phyloP scores from a whole-genome alignment of 2,113 vertebrate species.

The Sorex araneus region DNA sequence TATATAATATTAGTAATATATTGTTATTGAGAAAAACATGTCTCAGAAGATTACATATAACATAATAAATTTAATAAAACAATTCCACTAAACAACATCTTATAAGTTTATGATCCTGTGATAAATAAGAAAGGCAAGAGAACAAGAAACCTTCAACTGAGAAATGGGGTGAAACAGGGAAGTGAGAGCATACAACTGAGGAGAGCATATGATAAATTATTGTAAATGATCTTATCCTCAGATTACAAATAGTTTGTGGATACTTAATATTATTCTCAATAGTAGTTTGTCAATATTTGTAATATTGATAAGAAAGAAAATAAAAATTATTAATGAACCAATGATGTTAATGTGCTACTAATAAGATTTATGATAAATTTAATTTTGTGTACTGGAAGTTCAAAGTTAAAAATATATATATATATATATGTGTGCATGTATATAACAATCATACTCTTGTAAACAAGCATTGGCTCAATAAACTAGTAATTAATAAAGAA shows the following conservation, averaged over 20 bases:
- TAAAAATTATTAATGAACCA: neutral
- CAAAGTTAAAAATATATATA: neutral
- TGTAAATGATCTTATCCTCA: neutral
- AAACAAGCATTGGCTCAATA: too few relatives aligned
- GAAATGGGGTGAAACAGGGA: neutral
- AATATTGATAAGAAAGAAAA: too few relatives aligned
- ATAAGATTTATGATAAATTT: constrained; percentile 18
- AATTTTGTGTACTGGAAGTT: neutral
- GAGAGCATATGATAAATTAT: neutral
- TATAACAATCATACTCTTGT: too few relatives aligned
- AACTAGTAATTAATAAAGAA: too few relatives aligned
- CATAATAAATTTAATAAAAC: constrained; percentile 20
- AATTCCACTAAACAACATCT: neutral
- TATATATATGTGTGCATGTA: neutral
- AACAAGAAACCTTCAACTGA: neutral
- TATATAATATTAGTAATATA: constrained; percentile 16
- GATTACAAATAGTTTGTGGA: too few relatives aligned
- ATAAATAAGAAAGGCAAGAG: constrained; percentile 9
- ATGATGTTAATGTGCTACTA: neutral
- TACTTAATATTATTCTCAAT: too few relatives aligned
- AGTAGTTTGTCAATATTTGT: too few relatives aligned
- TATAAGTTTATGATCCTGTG: neutral
- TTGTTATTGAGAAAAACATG: neutral
- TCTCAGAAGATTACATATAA: neutral
- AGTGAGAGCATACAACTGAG: neutral